phyloP scores from a whole-genome alignment of 1,140 invertebrate species.

The Leguminivora glycinivorella region DNA sequence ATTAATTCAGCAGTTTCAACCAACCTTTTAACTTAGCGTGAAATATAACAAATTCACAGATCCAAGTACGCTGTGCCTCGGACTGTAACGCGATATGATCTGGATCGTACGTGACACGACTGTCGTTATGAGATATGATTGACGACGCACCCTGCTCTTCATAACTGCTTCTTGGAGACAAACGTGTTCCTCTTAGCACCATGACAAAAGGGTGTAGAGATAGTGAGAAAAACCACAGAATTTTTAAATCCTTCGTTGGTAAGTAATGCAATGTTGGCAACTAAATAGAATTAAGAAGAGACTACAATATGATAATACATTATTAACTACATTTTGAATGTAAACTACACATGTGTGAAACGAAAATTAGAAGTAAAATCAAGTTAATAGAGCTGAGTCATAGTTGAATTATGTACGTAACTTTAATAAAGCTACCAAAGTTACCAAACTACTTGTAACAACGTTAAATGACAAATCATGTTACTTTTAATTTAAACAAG shows the following conservation, averaged over 20 bases:
- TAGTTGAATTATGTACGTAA: too few species aligned
- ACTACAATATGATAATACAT: too few species aligned
- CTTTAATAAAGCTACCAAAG: too few species aligned
- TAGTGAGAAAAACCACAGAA: neutral
- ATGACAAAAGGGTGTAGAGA: neutral
- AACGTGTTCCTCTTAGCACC: neutral
- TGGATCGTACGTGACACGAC: conserved; percentile 49
- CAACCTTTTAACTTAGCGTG: conserved; percentile 37
- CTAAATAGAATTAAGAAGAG: too few species aligned
- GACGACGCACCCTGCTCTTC: conserved; percentile 49
- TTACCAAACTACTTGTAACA: too few species aligned
- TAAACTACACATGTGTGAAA: too few species aligned
- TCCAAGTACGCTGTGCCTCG: neutral
- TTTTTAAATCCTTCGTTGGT: neutral
- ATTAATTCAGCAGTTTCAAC: neutral
- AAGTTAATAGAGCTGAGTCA: too few species aligned
- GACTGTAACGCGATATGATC: conserved; percentile 14
- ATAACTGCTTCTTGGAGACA: conserved; percentile 46
- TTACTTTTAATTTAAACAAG: too few species aligned
- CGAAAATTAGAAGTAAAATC: too few species aligned
- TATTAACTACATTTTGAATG: too few species aligned
- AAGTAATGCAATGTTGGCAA: too few species aligned
- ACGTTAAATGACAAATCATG: too few species aligned
- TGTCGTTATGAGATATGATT: conserved; percentile 52
- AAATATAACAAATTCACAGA: conserved; percentile 55